Conservation (phyloP, 2,888 invertebrate genomes). For the Mayetiola destructor region DNA sequence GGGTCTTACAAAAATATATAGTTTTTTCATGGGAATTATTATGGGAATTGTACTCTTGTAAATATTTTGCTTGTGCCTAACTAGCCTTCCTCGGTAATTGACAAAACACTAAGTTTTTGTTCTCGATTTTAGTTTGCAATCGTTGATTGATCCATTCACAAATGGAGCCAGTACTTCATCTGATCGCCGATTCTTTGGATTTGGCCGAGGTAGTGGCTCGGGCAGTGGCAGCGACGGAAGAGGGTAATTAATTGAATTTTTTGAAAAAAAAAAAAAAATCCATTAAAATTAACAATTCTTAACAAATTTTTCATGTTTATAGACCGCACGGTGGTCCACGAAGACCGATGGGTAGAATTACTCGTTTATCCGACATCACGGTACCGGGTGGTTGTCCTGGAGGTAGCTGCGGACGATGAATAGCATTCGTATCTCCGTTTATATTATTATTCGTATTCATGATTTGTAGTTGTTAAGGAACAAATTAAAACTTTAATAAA, state of each 20-base stretch:
- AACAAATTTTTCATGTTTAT: not conserved
- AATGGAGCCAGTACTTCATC: not conserved
- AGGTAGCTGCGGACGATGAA: not conserved
- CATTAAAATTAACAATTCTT: not conserved
- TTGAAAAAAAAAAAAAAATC: not conserved
- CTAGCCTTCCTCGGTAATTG: no score
- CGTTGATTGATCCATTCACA: not conserved
- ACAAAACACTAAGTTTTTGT: not conserved
- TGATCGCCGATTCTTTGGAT: no score
- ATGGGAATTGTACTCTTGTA: not conserved
- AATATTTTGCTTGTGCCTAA: not conserved
- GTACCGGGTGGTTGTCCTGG: slow-evolving; percentile 16
- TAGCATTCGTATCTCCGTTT: no score
- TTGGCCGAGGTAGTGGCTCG: not conserved
- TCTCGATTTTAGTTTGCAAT: not conserved
- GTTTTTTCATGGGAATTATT: not conserved
- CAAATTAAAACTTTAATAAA: no score
- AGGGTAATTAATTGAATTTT: not conserved
- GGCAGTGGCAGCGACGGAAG: slow-evolving; percentile 11
- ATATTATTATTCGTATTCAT: no score
- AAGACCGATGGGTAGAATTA: slow-evolving; percentile 16
- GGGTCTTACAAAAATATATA: not conserved
- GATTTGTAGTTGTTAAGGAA: no score
- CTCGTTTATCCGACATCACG: slow-evolving; percentile 15
- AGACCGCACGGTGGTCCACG: slow-evolving; percentile 3